Conservation (phyloP, 2,113 vertebrate genomes). For the Hypocryptadius cinnamomeus region DNA sequence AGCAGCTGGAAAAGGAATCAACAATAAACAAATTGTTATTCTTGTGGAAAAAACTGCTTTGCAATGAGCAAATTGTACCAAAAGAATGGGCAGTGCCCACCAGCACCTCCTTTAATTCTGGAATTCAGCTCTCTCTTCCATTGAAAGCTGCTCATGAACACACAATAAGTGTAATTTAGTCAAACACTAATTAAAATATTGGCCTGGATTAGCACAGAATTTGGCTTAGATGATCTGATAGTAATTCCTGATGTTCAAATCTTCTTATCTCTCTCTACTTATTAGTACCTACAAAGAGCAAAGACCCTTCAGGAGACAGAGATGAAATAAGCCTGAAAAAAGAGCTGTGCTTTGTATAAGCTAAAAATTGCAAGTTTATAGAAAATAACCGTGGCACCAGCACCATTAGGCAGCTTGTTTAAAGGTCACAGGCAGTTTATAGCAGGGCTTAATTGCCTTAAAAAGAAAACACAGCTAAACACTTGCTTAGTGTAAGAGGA, state of each 20-base stretch:
- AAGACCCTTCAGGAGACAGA: neutral
- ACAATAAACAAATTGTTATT: neutral
- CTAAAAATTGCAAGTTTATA: neutral
- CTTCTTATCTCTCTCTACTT: neutral
- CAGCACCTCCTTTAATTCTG: neutral
- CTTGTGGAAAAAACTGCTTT: neutral
- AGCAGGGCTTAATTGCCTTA: conserved; percentile 15
- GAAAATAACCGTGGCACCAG: neutral
- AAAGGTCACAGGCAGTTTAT: conserved; percentile 42
- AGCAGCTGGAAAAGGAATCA: neutral
- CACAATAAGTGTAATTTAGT: neutral
- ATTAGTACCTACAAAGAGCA: neutral
- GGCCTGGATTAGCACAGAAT: neutral
- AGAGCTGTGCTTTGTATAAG: neutral
- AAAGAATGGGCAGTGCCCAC: neutral
- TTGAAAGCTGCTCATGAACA: neutral
- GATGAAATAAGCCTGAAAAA: neutral
- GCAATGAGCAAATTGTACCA: neutral
- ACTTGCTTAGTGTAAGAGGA: neutral
- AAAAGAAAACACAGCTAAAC: conserved; percentile 21
- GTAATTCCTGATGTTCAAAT: neutral
- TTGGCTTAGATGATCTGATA: neutral
- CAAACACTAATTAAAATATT: neutral
- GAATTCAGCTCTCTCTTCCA: neutral
- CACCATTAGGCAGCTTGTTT: conserved; percentile 6